Conservation (phyloP, 2,888 invertebrate species). For the Boloria euphrosyne region DNA sequence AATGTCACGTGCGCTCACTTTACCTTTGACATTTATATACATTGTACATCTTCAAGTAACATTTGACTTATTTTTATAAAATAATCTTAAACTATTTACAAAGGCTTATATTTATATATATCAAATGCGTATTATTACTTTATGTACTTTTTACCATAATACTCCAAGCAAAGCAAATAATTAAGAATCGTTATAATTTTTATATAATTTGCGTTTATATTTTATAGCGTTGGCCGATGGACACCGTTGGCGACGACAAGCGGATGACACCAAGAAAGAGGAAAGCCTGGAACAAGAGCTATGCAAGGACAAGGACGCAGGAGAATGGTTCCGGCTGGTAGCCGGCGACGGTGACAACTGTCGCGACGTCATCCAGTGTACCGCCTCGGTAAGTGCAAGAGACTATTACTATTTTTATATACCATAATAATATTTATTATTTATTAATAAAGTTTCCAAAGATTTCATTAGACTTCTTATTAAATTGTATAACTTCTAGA, state of each 20-base stretch:
- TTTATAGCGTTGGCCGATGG: constrained; percentile 57
- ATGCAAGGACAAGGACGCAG: constrained; percentile 96
- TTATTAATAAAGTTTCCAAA: constrained; percentile 30
- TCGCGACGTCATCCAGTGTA: constrained; percentile 97
- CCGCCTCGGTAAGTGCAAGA: constrained; percentile 89
- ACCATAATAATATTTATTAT: constrained; percentile 27
- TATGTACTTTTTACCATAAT: background rate
- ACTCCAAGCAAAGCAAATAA: too few relatives aligned
- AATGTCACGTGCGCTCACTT: constrained; percentile 77
- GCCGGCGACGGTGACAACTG: constrained; percentile 95
- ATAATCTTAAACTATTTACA: constrained; percentile 45
- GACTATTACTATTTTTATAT: constrained; percentile 47
- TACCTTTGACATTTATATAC: constrained; percentile 73
- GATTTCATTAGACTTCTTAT: constrained; percentile 8
- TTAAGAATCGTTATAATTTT: too few relatives aligned
- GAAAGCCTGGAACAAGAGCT: constrained; percentile 94
- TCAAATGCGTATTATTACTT: background rate
- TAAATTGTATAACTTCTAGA: background rate
- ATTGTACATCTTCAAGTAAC: constrained; percentile 56
- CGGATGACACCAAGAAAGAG: constrained; percentile 90
- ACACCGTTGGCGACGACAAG: constrained; percentile 85
- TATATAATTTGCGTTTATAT: background rate
- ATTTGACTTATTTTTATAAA: constrained; percentile 65
- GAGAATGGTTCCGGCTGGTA: constrained; percentile 96
- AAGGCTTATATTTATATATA: constrained; percentile 24